Percentiles rank a stretch among this genome's conserved stretches.
phyloP scores from a whole-genome alignment of 2,888 invertebrate genomes.

The Drosophila atripex region DNA sequence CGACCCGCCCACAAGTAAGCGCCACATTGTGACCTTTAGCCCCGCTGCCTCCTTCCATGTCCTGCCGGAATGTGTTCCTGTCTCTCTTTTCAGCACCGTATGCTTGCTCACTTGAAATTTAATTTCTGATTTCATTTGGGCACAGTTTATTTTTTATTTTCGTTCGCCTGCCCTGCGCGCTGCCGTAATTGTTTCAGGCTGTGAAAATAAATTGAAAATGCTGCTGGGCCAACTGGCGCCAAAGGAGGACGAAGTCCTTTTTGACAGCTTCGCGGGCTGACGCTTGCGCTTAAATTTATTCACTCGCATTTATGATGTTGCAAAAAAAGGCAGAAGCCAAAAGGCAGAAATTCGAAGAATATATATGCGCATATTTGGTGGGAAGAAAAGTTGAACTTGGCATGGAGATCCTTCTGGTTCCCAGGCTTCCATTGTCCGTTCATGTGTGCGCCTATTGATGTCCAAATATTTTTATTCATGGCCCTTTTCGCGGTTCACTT shows the following conservation, averaged over 20 bases:
- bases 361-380: slow-evolving; percentile 4
- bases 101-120: slow-evolving; percentile 76
- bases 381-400: slow-evolving; percentile 26
- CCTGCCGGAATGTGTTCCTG: slow-evolving; percentile 9
- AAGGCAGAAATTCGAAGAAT: background rate
- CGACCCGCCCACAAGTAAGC: slow-evolving; percentile 36
- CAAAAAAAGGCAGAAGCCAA: slow-evolving; percentile 21
- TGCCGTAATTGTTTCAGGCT: slow-evolving; percentile 74
- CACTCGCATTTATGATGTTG: slow-evolving; percentile 51
- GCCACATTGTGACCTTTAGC: slow-evolving; percentile 47
- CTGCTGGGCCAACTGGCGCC: slow-evolving; percentile 72
- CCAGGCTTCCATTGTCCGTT: slow-evolving; percentile 46
- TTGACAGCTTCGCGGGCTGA: slow-evolving; percentile 73
- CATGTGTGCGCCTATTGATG: slow-evolving; percentile 60
- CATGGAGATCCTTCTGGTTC: slow-evolving; percentile 51
- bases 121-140: slow-evolving; percentile 77
- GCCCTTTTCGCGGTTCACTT: slow-evolving; percentile 83
- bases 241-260: slow-evolving; percentile 55
- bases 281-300: slow-evolving; percentile 70
- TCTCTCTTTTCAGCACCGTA: slow-evolving; percentile 55
- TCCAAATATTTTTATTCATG: slow-evolving; percentile 83
- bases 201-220: slow-evolving; percentile 77
- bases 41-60: background rate
- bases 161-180: slow-evolving; percentile 21
- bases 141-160: slow-evolving; percentile 62